phyloP scores from a whole-genome alignment of 2,888 invertebrate genomes.

The Lycophotia porphyrea region DNA sequence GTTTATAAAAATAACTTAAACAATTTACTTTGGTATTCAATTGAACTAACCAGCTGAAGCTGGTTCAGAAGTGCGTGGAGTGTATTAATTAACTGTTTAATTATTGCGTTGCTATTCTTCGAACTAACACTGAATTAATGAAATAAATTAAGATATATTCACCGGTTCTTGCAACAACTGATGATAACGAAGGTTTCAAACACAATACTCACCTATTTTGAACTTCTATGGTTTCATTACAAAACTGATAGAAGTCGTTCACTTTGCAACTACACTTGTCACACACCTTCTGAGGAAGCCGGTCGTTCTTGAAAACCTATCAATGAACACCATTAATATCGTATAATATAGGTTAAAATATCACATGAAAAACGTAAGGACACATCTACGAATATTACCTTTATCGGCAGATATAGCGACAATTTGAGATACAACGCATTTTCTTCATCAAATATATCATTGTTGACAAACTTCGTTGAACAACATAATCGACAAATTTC shows the following conservation, averaged over 20 bases:
- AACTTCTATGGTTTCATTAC: constrained; percentile 92
- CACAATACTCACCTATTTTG: constrained; percentile 89
- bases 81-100: constrained; percentile 14
- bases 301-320: constrained; percentile 92
- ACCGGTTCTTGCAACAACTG: constrained; percentile 43
- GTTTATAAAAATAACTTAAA: constrained; percentile 11
- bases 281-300: constrained; percentile 93
- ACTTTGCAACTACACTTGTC: constrained; percentile 93
- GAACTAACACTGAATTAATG: constrained; percentile 11
- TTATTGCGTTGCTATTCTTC: constrained; percentile 12
- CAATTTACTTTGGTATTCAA: constrained; percentile 10
- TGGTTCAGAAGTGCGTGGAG: background rate
- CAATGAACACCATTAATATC: constrained; percentile 64
- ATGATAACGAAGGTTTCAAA: constrained; percentile 23
- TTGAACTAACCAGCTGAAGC: constrained; percentile 5
- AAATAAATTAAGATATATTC: constrained; percentile 49
- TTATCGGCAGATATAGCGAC: constrained; percentile 93
- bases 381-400: constrained; percentile 86
- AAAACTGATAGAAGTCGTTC: constrained; percentile 93
- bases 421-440: constrained; percentile 93
- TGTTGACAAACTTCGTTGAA: constrained; percentile 90
- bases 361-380: constrained; percentile 55
- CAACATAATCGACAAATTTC: constrained; percentile 87
- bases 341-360: constrained; percentile 67
- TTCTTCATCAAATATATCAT: constrained; percentile 93